phyloP scores from a whole-genome alignment of 2,113 vertebrate species.

The Podarcis raffonei region DNA sequence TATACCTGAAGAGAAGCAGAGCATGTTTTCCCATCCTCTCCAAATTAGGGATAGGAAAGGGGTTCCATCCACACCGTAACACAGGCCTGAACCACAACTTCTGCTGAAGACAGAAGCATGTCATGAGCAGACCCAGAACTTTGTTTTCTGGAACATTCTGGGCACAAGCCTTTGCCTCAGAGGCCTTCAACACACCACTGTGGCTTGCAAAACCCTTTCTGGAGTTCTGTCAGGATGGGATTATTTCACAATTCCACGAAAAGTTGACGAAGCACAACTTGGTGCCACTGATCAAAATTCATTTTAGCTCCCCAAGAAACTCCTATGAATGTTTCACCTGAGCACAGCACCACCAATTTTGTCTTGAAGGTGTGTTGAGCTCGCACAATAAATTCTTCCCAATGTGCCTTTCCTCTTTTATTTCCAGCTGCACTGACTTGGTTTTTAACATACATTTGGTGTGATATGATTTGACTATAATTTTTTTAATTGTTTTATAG shows the following conservation, averaged over 20 bases:
- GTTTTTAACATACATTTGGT: no score
- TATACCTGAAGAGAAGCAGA: not conserved
- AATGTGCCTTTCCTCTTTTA: not conserved
- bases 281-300: not conserved
- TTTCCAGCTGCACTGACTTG: no score
- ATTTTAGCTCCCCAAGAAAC: not conserved
- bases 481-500: no score
- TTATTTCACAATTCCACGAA: not conserved
- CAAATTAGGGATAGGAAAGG: not conserved
- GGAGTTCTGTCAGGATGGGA: not conserved
- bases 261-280: not conserved
- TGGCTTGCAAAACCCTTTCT: not conserved
- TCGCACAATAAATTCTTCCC: not conserved
- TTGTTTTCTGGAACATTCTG: not conserved
- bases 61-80: not conserved
- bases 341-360: not conserved
- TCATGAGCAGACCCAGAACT: no score
- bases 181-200: not conserved
- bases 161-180: no score
- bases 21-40: not conserved
- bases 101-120: not conserved
- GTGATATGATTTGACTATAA: no score
- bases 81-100: not conserved
- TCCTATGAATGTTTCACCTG: not conserved
- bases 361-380: not conserved